A percentile compares a stretch with the other conserved stretches of the same genome.
These are phyloP conservation scores for Proteles cristata DNA, from an alignment of 2,113 vertebrate genomes.

Conservation along the genomic window DNA sequence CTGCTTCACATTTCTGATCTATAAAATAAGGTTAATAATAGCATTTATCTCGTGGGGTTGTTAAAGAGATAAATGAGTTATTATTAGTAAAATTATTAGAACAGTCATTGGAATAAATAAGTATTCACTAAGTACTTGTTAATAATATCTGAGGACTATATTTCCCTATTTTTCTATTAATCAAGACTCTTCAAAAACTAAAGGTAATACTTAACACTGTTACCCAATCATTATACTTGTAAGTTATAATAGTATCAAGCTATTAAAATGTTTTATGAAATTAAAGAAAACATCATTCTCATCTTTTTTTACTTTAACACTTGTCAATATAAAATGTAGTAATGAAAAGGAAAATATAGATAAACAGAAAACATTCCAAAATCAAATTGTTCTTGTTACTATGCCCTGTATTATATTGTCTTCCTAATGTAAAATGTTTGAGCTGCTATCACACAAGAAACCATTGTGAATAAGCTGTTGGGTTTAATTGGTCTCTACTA, in stretches of 20 bases:
- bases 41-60: not conserved
- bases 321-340: constrained; percentile 65
- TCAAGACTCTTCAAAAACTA: not conserved
- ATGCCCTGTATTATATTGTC: constrained; percentile 75
- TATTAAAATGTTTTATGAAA: constrained; percentile 25
- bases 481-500: constrained; percentile 81
- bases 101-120: not conserved
- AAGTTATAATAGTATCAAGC: constrained; percentile 29
- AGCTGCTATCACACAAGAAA: constrained; percentile 69
- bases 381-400: constrained; percentile 70
- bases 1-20: not conserved
- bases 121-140: not conserved
- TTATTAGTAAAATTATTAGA: constrained; percentile 5
- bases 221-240: not conserved
- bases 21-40: not conserved
- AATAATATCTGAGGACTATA: not conserved
- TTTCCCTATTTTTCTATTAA: not conserved
- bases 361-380: constrained; percentile 59
- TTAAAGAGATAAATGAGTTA: not conserved
- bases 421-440: constrained; percentile 76
- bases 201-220: not conserved
- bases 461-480: constrained; percentile 82
- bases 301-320: constrained; percentile 48
- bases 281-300: not conserved
- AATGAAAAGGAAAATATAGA: constrained; percentile 58